These are phyloP conservation scores for Gisinianus flammeolus DNA, from an alignment of 2,888 invertebrate species.

Conservation along the genomic window DNA sequence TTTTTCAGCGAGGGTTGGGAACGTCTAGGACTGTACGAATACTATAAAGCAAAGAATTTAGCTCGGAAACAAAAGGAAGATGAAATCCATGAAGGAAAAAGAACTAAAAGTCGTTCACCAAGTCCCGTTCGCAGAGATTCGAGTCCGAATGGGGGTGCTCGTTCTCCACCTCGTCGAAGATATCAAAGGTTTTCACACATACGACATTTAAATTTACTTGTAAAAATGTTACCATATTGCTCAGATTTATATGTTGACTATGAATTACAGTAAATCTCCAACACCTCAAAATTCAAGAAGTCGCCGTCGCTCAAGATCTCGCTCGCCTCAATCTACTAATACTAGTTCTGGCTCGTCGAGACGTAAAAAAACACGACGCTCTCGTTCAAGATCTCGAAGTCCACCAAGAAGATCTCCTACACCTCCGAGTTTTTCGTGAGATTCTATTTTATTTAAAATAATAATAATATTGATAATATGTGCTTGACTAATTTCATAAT, in stretches of 20 bases:
- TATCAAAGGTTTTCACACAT: constrained; percentile 54
- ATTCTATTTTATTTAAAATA: constrained; percentile 16
- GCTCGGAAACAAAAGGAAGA: constrained; percentile 88
- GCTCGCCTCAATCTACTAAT: constrained; percentile 39
- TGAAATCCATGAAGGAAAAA: constrained; percentile 73
- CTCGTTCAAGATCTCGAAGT: constrained; percentile 64
- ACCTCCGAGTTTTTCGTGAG: constrained; percentile 59
- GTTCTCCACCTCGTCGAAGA: constrained; percentile 58
- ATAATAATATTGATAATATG: background rate
- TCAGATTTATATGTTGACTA: background rate
- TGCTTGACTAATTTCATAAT: background rate
- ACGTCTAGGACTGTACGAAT: constrained; percentile 94
- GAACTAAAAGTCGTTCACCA: constrained; percentile 74
- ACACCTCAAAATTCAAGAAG: constrained; percentile 30
- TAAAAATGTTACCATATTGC: background rate
- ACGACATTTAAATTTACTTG: background rate
- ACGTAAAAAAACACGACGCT: constrained; percentile 64
- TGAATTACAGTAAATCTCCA: constrained; percentile 40
- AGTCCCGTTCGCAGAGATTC: constrained; percentile 75
- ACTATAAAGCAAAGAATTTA: constrained; percentile 93
- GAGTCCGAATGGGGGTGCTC: constrained; percentile 47
- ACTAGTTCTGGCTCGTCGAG: constrained; percentile 59
- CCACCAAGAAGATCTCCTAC: constrained; percentile 61
- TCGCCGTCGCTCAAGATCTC: constrained; percentile 51
- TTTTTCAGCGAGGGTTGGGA: constrained; percentile 97